Evolutionary conservation across 2,113 vertebrate genomes (phyloP).

Genomic region (Sylvietta virens): DNA sequence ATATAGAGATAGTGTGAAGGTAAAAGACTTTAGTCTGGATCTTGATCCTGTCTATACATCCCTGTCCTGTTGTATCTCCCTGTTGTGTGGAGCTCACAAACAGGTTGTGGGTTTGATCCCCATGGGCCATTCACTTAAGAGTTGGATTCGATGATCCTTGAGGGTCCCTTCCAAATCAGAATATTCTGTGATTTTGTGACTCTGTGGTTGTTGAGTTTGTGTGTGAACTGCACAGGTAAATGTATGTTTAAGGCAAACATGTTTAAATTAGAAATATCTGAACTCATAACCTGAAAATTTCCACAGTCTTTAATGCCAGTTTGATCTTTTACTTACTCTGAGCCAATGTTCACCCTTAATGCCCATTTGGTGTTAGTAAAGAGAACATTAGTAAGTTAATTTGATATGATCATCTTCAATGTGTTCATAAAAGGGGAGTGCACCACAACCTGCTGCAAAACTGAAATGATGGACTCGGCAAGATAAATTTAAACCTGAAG

Average conservation of each 20-base stretch:
- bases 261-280: neutral
- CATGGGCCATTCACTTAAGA: neutral
- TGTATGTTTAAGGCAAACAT: neutral
- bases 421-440: neutral
- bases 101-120: neutral
- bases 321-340: neutral
- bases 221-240: neutral
- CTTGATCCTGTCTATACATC: neutral
- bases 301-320: neutral
- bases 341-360: neutral
- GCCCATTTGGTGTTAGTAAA: neutral
- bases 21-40: neutral
- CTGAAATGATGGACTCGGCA: rapidly evolving
- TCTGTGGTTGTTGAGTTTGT: neutral
- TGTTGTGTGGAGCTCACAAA: neutral
- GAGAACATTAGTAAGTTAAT: neutral
- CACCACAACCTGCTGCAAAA: neutral
- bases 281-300: neutral
- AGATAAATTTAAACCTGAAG: neutral
- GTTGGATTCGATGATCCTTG: rapidly evolving
- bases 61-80: neutral
- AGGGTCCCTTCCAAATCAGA: neutral
- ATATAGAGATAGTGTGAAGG: neutral
- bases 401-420: neutral
- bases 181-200: neutral